Evolutionary conservation across 2,797 vertebrate genomes (phyloP).

Genomic region (Percopsis omiscomaycus): DNA sequence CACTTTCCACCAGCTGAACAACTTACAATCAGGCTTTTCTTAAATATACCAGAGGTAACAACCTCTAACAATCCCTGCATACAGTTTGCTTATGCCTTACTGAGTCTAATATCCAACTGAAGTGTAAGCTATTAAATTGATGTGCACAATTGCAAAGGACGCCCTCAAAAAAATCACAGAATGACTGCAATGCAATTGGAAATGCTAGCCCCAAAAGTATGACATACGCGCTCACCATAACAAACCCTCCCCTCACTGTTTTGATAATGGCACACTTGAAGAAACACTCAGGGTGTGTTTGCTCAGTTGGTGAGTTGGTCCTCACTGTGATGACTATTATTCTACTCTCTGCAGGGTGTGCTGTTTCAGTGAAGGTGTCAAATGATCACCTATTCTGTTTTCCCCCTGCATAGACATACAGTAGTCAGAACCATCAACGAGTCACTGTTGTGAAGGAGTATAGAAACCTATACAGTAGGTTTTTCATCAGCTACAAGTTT

Average conservation of each 20-base stretch:
- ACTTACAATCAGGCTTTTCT: slow-evolving; percentile 41
- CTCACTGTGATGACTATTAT: slow-evolving; percentile 63
- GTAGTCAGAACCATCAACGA: slow-evolving; percentile 59
- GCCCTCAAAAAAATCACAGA: slow-evolving; percentile 9
- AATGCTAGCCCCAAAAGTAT: slow-evolving; percentile 14
- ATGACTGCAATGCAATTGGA: slow-evolving; percentile 1
- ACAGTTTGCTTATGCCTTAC: background rate
- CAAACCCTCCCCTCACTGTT: slow-evolving; percentile 52
- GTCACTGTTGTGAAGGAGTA: slow-evolving; percentile 56
- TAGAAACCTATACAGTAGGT: slow-evolving; percentile 38
- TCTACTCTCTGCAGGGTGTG: slow-evolving; percentile 63
- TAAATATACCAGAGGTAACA: slow-evolving; percentile 11
- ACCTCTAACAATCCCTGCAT: background rate
- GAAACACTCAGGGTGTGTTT: slow-evolving; percentile 64
- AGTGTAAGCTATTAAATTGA: background rate
- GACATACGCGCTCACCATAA: slow-evolving; percentile 15
- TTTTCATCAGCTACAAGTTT: slow-evolving; percentile 48
- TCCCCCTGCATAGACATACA: slow-evolving; percentile 50
- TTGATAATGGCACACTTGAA: slow-evolving; percentile 60
- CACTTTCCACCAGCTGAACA: slow-evolving; percentile 13
- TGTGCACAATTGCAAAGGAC: slow-evolving; percentile 11
- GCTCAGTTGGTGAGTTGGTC: slow-evolving; percentile 54
- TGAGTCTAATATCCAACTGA: background rate
- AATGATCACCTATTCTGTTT: slow-evolving; percentile 69
- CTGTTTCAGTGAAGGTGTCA: slow-evolving; percentile 60